These are phyloP conservation scores for Aphidoletes aphidimyza DNA, from an alignment of 2,888 invertebrate species.

Conservation along the genomic window DNA sequence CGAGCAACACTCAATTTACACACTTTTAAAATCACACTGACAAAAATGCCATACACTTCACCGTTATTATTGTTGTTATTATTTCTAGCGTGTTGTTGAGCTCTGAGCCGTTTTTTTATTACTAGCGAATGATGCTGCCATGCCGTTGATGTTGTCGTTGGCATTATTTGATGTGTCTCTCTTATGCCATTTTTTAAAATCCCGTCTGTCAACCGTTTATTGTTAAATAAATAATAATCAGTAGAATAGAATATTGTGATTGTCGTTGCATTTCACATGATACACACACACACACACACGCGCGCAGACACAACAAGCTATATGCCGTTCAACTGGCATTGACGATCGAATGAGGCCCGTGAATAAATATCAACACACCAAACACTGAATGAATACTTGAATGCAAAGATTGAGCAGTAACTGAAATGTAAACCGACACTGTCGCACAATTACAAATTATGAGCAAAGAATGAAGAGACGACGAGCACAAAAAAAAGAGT, in stretches of 20 bases:
- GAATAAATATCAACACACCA: slow-evolving; percentile 9
- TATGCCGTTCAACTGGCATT: no score
- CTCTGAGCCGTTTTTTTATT: background rate
- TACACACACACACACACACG: background rate
- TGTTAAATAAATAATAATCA: slow-evolving; percentile 49
- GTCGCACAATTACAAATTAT: slow-evolving; percentile 53
- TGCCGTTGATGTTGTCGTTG: no score
- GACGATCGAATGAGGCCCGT: no score
- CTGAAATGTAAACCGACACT: slow-evolving; percentile 53
- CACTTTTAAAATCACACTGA: slow-evolving; percentile 40
- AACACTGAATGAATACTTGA: background rate
- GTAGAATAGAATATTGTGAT: slow-evolving; percentile 49
- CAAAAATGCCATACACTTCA: slow-evolving; percentile 50
- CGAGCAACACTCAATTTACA: slow-evolving; percentile 44
- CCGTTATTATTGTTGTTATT: background rate
- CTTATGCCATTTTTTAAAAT: background rate
- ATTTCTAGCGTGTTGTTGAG: background rate
- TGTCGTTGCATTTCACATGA: slow-evolving; percentile 40
- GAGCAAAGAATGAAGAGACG: background rate
- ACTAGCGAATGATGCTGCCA: no score
- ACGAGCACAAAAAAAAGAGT: background rate
- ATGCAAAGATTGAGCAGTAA: slow-evolving; percentile 17
- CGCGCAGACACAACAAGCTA: background rate
- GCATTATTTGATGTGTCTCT: background rate
- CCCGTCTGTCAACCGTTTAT: slow-evolving; percentile 39